Evolutionary conservation across 2,797 vertebrate species (phyloP), one percentile per base, ranked within the genome.

Genomic region (Neosilurus hyrtlii): DNA sequence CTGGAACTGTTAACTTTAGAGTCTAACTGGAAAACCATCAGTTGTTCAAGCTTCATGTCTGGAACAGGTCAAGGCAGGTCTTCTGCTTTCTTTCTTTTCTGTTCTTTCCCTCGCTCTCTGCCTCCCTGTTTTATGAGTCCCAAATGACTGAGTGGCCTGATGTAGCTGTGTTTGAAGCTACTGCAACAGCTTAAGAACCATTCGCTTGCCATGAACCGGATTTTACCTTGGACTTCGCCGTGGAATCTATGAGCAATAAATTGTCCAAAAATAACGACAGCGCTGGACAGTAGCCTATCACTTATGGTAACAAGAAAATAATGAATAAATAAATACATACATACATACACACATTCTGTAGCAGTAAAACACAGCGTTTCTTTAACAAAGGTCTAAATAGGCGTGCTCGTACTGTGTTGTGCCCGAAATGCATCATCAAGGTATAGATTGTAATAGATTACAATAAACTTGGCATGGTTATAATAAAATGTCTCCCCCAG

Each of bases 31-130:
- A 93, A 93, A 94, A 89, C 91, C 84, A 91, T 93, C 90, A 92
- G 87, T 82, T 78, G 82, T 80, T 86, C 84, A 86, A 86, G 89
- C 88, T 93, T 90, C 90, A 87, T 90, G 91, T 91, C 90, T 90
- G 86, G 91, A 92, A 93, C 94, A 95, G 92, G 94, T 94, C 93
- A 94, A 88, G 93, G 89, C 94, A 94, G 92, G 93, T 93, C 90
- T 87, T 88, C 88, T 74, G 62, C 80, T 30, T 73, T 18, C 51
- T 56, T 76, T 82, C 18, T 24, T 73, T 57, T 68, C 67, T 72
- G 43, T 26, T 88, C 85, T 82, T 89, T 52, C n/a, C 26, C 84
- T 81, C 87, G 80, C 85, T 86, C 86, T 37, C 74, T 37, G 20
- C 52, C 49, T 71, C 87, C 86, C 80, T 86, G 88, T 86, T 93